phyloP scores from a whole-genome alignment of 2,888 invertebrate genomes.

The Orchesella flavescens region DNA sequence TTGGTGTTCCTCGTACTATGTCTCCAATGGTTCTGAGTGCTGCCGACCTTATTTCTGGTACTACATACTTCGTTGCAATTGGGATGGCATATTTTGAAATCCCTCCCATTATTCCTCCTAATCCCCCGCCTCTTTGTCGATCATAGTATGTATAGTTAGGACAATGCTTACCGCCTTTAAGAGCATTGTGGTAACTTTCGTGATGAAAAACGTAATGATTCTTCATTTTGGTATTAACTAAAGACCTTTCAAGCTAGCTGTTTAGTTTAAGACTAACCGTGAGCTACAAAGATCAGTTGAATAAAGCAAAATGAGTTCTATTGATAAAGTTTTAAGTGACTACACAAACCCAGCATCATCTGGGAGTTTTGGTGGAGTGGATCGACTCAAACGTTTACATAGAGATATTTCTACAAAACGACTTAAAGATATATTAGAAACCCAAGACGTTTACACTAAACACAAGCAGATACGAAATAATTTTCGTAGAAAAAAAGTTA shows the following conservation, averaged over 20 bases:
- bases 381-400: not conserved
- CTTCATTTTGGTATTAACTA: conserved; percentile 18
- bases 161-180: not conserved
- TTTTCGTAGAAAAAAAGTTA: conserved; percentile 7
- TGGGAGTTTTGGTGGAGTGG: conserved; percentile 21
- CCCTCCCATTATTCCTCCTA: conserved; percentile 19
- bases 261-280: no score
- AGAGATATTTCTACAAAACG: not conserved
- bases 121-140: conserved; percentile 28
- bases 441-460: conserved; percentile 7
- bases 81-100: conserved; percentile 43
- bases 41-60: conserved; percentile 39
- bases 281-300: not conserved
- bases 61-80: conserved; percentile 30
- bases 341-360: not conserved
- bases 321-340: not conserved
- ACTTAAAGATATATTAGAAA: conserved; percentile 2
- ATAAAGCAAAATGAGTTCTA: not conserved
- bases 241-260: no score
- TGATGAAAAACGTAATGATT: conserved; percentile 21
- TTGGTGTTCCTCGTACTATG: not conserved
- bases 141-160: no score
- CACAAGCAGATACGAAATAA: not conserved
- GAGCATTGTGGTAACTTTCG: conserved; percentile 37
- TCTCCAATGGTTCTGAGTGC: conserved; percentile 19